Conservation (phyloP, 2,113 vertebrate genomes). For the Dascyllus trimaculatus region DNA sequence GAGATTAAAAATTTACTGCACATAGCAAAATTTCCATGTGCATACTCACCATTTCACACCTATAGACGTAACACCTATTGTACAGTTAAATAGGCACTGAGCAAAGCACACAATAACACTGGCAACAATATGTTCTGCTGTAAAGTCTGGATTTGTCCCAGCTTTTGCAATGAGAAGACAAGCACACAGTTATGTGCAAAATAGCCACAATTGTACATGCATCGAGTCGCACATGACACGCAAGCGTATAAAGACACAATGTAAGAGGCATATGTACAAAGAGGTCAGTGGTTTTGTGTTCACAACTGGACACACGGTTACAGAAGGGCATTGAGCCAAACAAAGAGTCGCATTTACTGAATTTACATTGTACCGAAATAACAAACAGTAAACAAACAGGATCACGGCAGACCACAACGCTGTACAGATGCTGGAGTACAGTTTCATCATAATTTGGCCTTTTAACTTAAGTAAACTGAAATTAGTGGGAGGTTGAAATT, state of each 20-base stretch:
- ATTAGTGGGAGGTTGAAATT: not conserved
- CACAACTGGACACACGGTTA: slow-evolving; percentile 13
- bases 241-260: not conserved
- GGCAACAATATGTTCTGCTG: slow-evolving; percentile 12
- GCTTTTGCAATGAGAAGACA: not conserved
- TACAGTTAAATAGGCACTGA: not conserved
- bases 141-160: not conserved
- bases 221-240: not conserved
- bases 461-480: not conserved
- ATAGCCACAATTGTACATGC: slow-evolving; percentile 11
- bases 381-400: not conserved
- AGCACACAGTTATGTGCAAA: not conserved
- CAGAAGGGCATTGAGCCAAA: slow-evolving; percentile 16
- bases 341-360: slow-evolving; percentile 13
- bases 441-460: not conserved
- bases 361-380: slow-evolving; percentile 1
- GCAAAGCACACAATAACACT: slow-evolving; percentile 12
- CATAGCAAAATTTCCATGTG: no score
- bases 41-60: no score
- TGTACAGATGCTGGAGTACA: not conserved
- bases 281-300: slow-evolving; percentile 30
- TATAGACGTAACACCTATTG: not conserved
- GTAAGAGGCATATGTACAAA: not conserved
- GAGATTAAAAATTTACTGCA: no score
- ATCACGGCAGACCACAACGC: slow-evolving; percentile 16